phyloP scores from a whole-genome alignment of 2,797 vertebrate species.

The Pogoniulus pusillus region DNA sequence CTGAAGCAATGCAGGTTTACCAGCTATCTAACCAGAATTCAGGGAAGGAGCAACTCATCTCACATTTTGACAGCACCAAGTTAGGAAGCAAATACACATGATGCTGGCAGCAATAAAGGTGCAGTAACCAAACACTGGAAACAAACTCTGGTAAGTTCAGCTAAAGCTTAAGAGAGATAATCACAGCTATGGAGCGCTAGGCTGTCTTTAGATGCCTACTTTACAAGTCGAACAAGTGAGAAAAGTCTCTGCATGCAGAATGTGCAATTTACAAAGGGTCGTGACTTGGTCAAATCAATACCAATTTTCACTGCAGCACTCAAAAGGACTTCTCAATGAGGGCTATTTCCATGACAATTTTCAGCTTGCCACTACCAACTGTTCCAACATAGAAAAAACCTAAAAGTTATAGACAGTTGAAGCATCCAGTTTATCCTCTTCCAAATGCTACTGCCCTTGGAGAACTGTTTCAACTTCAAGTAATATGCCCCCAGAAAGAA shows the following conservation, averaged over 20 bases:
- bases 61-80: neutral
- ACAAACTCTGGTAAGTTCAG: neutral
- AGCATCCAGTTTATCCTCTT: neutral
- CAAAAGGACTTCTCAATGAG: slow-evolving; percentile 7
- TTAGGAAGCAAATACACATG: neutral
- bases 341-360: slow-evolving; percentile 17
- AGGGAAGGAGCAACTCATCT: neutral
- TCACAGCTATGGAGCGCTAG: fast-evolving
- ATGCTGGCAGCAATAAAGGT: neutral
- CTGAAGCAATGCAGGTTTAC: neutral
- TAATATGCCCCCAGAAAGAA: neutral
- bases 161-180: neutral
- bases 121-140: neutral
- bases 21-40: neutral
- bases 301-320: slow-evolving; percentile 17
- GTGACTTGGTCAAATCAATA: slow-evolving; percentile 37
- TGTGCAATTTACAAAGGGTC: neutral
- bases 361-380: slow-evolving; percentile 3
- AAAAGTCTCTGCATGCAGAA: neutral
- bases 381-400: neutral
- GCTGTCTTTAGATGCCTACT: neutral
- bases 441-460: neutral
- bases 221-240: neutral
- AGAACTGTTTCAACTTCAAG: neutral
- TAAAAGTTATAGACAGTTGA: neutral